Conservation (phyloP, 2,113 vertebrate species). For the Atlantisia rogersi region DNA sequence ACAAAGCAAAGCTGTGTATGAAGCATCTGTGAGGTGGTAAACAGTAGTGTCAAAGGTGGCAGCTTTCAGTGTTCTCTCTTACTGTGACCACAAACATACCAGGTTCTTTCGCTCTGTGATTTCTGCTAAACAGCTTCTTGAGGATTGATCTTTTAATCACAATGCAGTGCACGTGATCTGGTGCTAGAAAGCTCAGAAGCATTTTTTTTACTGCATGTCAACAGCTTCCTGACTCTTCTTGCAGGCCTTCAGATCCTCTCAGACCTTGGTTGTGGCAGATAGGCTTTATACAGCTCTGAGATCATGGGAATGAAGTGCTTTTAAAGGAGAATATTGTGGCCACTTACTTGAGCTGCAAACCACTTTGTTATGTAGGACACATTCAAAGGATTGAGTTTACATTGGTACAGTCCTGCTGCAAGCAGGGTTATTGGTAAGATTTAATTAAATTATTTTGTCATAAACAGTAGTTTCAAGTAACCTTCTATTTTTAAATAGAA, state of each 20-base stretch:
- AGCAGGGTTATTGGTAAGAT: neutral
- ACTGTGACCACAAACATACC: fast-evolving
- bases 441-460: neutral
- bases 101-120: neutral
- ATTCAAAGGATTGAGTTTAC: neutral
- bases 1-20: neutral
- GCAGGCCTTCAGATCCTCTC: neutral
- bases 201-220: neutral
- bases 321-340: neutral
- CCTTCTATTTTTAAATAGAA: neutral
- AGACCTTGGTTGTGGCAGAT: neutral
- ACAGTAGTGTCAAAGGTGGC: neutral
- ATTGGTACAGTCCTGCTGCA: neutral
- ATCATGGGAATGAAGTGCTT: neutral
- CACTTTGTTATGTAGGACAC: neutral
- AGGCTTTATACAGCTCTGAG: neutral
- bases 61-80: neutral
- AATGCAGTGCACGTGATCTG: fast-evolving
- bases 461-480: neutral
- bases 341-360: neutral
- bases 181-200: neutral
- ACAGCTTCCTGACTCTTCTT: neutral
- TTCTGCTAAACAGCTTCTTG: neutral
- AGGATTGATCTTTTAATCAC: neutral
- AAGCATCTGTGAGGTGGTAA: neutral